These are phyloP conservation scores for Apaloderma vittatum DNA, from an alignment of 2,113 vertebrate genomes.

Conservation along the genomic window DNA sequence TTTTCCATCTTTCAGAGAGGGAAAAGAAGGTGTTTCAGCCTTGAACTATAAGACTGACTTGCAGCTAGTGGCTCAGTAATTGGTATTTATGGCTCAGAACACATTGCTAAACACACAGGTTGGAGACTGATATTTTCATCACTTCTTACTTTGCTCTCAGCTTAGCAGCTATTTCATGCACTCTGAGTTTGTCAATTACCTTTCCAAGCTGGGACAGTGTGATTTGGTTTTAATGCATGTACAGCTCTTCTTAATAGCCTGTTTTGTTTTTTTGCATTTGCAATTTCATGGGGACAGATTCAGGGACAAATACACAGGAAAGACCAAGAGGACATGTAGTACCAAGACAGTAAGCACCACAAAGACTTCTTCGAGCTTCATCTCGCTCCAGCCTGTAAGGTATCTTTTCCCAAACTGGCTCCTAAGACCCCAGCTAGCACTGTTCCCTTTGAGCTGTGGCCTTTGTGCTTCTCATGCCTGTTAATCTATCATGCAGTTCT, in stretches of 20 bases:
- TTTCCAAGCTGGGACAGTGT: background rate
- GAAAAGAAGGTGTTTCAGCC: background rate
- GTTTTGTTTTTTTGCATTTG: background rate
- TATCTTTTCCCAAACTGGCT: background rate
- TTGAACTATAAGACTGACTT: slow-evolving; percentile 2
- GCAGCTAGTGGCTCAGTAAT: slow-evolving; percentile 8
- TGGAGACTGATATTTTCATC: slow-evolving; percentile 21
- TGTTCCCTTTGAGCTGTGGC: background rate
- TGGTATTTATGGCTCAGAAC: slow-evolving; percentile 29
- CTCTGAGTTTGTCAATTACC: slow-evolving; percentile 51
- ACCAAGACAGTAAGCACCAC: background rate
- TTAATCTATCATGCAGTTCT: background rate
- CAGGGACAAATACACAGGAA: background rate
- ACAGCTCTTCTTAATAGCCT: background rate
- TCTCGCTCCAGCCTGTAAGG: background rate
- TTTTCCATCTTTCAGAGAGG: background rate
- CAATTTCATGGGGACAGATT: slow-evolving; percentile 14
- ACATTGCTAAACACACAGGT: background rate
- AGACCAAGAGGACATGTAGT: background rate
- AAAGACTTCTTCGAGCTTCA: background rate
- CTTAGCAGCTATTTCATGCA: slow-evolving; percentile 38
- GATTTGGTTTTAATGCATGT: background rate
- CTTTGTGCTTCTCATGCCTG: background rate
- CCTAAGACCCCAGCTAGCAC: background rate
- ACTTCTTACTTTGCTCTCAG: background rate